Conservation (phyloP, 2,113 vertebrate species). For the Thunnus thynnus region DNA sequence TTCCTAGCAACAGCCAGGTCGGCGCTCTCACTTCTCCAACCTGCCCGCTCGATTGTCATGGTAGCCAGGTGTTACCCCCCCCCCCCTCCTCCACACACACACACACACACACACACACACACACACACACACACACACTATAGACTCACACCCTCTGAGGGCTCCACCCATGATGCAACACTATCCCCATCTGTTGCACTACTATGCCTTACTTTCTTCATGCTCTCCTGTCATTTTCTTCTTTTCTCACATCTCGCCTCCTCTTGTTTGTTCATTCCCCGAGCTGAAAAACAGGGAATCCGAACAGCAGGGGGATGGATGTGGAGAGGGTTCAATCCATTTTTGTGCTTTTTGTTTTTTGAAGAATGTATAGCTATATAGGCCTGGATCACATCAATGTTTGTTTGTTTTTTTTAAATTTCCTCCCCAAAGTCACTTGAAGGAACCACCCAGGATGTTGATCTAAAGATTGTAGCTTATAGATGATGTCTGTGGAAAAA, state of each 20-base stretch:
- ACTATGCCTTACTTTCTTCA: constrained; percentile 82
- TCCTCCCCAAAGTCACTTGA: constrained; percentile 55
- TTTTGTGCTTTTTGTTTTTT: constrained; percentile 43
- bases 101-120: not conserved
- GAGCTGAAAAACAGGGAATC: constrained; percentile 59
- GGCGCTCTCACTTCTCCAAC: constrained; percentile 63
- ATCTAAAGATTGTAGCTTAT: constrained; percentile 76
- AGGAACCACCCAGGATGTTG: constrained; percentile 61
- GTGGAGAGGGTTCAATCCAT: constrained; percentile 36
- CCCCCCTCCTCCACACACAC: not conserved
- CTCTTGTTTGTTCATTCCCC: constrained; percentile 48
- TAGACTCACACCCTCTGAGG: constrained; percentile 66
- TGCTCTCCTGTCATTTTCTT: constrained; percentile 22
- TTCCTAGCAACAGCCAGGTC: constrained; percentile 75
- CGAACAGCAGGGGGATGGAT: constrained; percentile 46
- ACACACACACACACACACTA: constrained; percentile 28
- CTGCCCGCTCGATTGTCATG: constrained; percentile 77
- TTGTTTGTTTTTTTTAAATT: constrained; percentile 31
- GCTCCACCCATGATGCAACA: constrained; percentile 81
- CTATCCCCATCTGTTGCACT: constrained; percentile 84
- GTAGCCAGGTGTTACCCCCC: constrained; percentile 81
- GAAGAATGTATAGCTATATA: constrained; percentile 82
- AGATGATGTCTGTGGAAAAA: constrained; percentile 62
- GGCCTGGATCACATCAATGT: constrained; percentile 57
- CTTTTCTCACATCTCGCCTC: constrained; percentile 26